Evolutionary conservation across 2,797 vertebrate genomes (phyloP).

Genomic region (Pempheris klunzingeri): DNA sequence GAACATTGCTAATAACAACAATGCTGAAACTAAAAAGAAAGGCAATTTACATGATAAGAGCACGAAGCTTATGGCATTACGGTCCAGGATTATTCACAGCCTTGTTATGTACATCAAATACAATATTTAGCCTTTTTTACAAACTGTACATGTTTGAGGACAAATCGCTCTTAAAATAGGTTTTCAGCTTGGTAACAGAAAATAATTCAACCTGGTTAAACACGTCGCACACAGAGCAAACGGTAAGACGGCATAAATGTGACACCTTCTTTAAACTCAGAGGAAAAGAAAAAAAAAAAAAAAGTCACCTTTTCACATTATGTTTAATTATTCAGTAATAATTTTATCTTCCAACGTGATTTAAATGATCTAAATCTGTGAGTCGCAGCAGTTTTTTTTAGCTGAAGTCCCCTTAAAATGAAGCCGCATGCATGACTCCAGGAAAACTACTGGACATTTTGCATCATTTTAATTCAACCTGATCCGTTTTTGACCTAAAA

Average conservation of each 20-base stretch:
- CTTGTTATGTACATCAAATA: constrained; percentile 36
- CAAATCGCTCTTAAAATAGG: constrained; percentile 12
- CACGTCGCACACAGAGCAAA: no score
- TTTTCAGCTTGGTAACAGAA: constrained; percentile 25
- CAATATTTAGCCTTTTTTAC: constrained; percentile 46
- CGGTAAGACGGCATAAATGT: neutral
- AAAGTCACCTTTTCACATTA: neutral
- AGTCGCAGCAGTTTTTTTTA: no score
- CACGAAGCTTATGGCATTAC: constrained; percentile 16
- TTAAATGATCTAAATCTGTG: no score
- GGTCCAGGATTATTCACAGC: constrained; percentile 24
- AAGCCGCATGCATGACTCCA: no score
- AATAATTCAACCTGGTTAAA: no score
- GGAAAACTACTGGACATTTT: no score
- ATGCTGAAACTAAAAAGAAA: neutral
- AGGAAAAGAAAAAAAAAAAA: no score
- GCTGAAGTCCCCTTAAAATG: no score
- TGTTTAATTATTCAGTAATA: neutral
- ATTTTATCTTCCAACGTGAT: neutral
- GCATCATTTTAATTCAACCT: no score
- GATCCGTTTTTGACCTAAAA: no score
- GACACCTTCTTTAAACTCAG: constrained; percentile 4
- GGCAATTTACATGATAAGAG: constrained; percentile 1
- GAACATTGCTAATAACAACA: neutral
- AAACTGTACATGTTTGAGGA: constrained; percentile 47